Evolutionary conservation across 2,797 vertebrate species (phyloP), one percentile per base, ranked within the genome.

Genomic region (Balearica regulorum): DNA sequence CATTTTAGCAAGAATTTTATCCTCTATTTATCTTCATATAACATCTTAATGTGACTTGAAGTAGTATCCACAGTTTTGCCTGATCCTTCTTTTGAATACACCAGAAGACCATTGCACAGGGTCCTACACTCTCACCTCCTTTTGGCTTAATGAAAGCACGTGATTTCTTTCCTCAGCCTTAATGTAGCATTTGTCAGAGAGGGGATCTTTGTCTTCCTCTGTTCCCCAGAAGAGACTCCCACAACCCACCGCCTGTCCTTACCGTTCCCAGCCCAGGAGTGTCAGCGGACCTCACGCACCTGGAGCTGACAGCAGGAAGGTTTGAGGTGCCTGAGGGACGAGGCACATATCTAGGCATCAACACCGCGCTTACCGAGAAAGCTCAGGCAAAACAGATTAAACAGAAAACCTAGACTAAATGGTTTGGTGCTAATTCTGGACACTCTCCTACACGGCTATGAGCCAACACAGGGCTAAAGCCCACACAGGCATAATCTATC

Each of bases 131-230:
- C 6, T 77, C 73, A 69, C 4, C 19, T 44, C 17, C 8, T 31
- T 10, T 19, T 66, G 11, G 7, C 16, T 44, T 78, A 62, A 54
- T 31, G 28, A 68, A 87, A 78, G 61, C 8, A 43, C 3, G 11
- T 16, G 2, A 37, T 64, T 39, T 77, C 25, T 51, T 88, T 79
- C 26, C 21, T 76, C 33, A 19, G 11, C 3, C 17, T 77, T 66
- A 78, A 31, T 1, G 4, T 13, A 33, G 8, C 5, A 26, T 81
- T 77, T 25, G 3, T 57, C 46, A 49, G 41, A 72, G 26, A 81
- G 10, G 8, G 6, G 14, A 6, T 16, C 65, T 48, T 60, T 0
- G 0, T 35, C 46, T 69, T 13, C 15, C 53, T 82, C 17, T 10
- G 2, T 37, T 82, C 13, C 44, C 35, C 39, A 92, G 54, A 83